These are phyloP conservation scores for Volucella inflata DNA, from an alignment of 2,888 invertebrate species.

Conservation along the genomic window DNA sequence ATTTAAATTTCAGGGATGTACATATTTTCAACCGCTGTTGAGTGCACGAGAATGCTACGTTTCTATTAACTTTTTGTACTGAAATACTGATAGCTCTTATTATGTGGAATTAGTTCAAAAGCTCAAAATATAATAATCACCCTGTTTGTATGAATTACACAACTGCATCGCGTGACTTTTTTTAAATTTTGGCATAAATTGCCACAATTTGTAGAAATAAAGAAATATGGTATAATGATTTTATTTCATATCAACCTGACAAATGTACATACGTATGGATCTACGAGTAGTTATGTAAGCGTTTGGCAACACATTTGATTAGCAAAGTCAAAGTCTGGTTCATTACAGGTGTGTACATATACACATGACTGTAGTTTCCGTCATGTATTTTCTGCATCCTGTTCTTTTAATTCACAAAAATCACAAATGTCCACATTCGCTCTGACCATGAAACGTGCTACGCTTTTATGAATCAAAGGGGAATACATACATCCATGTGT, in stretches of 20 bases:
- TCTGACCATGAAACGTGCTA: slow-evolving; percentile 69
- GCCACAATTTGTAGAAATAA: slow-evolving; percentile 47
- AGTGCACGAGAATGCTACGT: no score
- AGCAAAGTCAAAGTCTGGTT: slow-evolving; percentile 45
- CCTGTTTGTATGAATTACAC: slow-evolving; percentile 56
- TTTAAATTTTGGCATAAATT: slow-evolving; percentile 56
- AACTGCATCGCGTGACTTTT: slow-evolving; percentile 72
- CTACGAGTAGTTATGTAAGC: slow-evolving; percentile 12
- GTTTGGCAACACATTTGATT: slow-evolving; percentile 47
- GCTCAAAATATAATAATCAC: slow-evolving; percentile 47
- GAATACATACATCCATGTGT: background rate
- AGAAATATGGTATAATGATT: slow-evolving; percentile 52
- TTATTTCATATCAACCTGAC: slow-evolving; percentile 4
- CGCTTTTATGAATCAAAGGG: slow-evolving; percentile 71
- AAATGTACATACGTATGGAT: background rate
- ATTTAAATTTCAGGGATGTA: no score
- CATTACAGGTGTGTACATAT: background rate
- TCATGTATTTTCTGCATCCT: slow-evolving; percentile 27
- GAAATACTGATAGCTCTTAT: slow-evolving; percentile 40
- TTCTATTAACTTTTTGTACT: slow-evolving; percentile 1
- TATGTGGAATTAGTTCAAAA: slow-evolving; percentile 40
- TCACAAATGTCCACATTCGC: slow-evolving; percentile 58
- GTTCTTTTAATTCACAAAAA: slow-evolving; percentile 70
- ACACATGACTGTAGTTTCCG: background rate
- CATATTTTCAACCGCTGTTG: no score